Conservation (phyloP, 2,888 invertebrate genomes). For the Noctua pronuba region DNA sequence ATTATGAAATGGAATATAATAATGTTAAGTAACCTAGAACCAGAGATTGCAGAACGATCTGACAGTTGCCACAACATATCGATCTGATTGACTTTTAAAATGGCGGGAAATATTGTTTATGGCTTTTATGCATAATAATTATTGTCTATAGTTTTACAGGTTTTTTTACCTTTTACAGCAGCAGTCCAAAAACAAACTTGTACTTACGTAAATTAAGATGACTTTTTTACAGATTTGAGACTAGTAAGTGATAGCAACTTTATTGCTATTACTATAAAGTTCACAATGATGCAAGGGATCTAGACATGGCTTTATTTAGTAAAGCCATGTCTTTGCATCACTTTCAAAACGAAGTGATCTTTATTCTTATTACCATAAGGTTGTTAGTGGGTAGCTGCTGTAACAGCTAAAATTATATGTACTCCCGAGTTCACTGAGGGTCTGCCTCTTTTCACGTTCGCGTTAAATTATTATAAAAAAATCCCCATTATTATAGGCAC, state of each 20-base stretch:
- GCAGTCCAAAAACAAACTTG: not conserved
- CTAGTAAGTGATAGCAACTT: not conserved
- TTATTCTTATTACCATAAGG: too few relatives aligned
- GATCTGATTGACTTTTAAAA: slow-evolving; percentile 62
- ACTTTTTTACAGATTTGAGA: not conserved
- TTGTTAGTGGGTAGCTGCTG: too few relatives aligned
- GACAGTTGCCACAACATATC: slow-evolving; percentile 46
- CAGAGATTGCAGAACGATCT: slow-evolving; percentile 51
- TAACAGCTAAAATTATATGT: not conserved
- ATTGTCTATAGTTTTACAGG: not conserved
- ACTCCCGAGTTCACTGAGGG: not conserved
- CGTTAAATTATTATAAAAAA: too few relatives aligned
- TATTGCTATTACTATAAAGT: not conserved
- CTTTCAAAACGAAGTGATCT: too few relatives aligned
- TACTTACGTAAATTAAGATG: not conserved
- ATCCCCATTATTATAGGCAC: too few relatives aligned
- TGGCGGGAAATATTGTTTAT: slow-evolving; percentile 35
- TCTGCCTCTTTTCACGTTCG: too few relatives aligned
- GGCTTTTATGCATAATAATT: not conserved
- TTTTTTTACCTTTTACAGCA: not conserved
- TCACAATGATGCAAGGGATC: not conserved
- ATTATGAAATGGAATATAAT: slow-evolving; percentile 35
- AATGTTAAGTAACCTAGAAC: slow-evolving; percentile 48
- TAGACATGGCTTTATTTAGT: too few relatives aligned
- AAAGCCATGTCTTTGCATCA: too few relatives aligned